phyloP scores from a whole-genome alignment of 2,797 vertebrate genomes.

The Decapterus maruadsi region DNA sequence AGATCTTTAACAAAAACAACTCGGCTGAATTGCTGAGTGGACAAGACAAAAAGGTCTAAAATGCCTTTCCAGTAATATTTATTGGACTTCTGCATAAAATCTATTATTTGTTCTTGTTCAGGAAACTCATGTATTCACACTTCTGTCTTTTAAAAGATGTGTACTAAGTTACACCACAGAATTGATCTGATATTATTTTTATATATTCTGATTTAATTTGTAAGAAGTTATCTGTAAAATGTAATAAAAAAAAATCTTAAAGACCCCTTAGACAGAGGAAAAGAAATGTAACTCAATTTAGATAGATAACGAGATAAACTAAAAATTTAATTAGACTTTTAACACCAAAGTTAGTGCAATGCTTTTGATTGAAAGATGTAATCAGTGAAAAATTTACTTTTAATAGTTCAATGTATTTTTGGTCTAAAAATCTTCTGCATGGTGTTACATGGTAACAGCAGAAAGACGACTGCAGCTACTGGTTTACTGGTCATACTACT shows the following conservation, averaged over 20 bases:
- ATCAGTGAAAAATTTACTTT: conserved; percentile 39
- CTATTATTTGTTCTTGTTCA: neutral
- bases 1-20: neutral
- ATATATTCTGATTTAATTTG: conserved; percentile 47
- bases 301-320: conserved; percentile 60
- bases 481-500: neutral
- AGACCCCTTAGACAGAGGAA: conserved; percentile 15
- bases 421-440: neutral
- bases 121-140: neutral
- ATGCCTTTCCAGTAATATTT: conserved; percentile 4
- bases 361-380: conserved; percentile 56
- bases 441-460: neutral
- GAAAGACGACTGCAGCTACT: neutral
- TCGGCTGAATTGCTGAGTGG: neutral
- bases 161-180: conserved; percentile 11
- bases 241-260: conserved; percentile 32
- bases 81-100: neutral
- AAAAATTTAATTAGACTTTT: conserved; percentile 49
- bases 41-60: neutral
- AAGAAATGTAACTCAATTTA: conserved; percentile 55
- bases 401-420: conserved; percentile 38
- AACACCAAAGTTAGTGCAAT: conserved; percentile 37
- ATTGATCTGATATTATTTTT: conserved; percentile 18
- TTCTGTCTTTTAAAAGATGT: neutral
- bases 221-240: conserved; percentile 28